Conservation (phyloP, 2,888 invertebrate genomes). For the Meiosimyza decipiens region DNA sequence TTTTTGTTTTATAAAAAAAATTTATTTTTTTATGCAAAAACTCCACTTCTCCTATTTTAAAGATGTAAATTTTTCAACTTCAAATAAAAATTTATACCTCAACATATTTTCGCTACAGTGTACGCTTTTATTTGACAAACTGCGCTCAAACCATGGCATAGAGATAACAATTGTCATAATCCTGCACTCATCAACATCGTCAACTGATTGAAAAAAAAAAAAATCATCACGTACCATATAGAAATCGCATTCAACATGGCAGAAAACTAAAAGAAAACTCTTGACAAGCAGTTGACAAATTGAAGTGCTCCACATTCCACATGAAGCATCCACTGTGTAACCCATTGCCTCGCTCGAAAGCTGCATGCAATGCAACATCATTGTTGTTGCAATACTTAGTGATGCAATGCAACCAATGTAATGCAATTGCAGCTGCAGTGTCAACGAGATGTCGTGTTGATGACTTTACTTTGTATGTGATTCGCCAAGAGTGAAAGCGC, state of each 20-base stretch:
- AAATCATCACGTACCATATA: conserved; percentile 3
- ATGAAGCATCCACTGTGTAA: conserved; percentile 2
- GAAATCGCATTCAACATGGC: conserved; percentile 3
- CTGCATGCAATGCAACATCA: conserved; percentile 3
- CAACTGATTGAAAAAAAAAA: conserved; percentile 16
- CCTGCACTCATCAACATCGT: conserved; percentile 35
- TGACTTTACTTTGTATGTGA: conserved; percentile 23
- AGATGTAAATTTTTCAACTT: too few species aligned
- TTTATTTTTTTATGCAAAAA: too few species aligned
- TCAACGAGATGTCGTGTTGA: conserved; percentile 27
- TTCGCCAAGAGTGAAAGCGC: conserved; percentile 17
- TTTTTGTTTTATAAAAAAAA: too few species aligned
- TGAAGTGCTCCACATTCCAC: conserved; percentile 39
- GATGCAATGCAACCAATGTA: not conserved
- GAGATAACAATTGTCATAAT: conserved; percentile 26
- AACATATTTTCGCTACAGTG: too few species aligned
- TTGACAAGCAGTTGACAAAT: conserved; percentile 43
- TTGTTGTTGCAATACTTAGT: not conserved
- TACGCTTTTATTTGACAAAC: not conserved
- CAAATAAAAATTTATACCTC: too few species aligned
- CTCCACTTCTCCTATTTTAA: too few species aligned
- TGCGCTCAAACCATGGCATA: not conserved
- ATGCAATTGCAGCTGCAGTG: conserved; percentile 9
- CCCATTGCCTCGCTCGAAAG: not conserved
- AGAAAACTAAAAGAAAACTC: conserved; percentile 31